Conservation (phyloP, 1,140 invertebrate species). For the Thalassaphorura encarpata region DNA sequence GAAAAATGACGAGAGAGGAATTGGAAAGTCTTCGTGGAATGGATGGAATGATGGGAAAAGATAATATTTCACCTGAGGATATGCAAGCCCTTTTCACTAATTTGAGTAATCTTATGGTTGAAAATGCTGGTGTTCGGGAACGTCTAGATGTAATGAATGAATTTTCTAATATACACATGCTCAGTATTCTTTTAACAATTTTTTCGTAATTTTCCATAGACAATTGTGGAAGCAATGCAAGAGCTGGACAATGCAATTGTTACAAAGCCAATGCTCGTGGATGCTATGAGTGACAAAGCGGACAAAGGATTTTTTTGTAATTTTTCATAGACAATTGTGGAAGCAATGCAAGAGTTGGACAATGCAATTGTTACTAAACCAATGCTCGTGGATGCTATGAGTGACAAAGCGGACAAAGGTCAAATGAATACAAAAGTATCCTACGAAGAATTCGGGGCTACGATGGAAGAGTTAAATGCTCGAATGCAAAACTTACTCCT, state of each 20-base stretch:
- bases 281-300: conserved; percentile 58
- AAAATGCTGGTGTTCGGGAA: conserved; percentile 6
- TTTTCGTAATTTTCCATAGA: too few species aligned
- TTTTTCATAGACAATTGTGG: conserved; percentile 11
- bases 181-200: neutral
- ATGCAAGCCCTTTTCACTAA: conserved; percentile 21
- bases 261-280: conserved; percentile 54
- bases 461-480: conserved; percentile 51
- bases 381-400: conserved; percentile 54
- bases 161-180: neutral
- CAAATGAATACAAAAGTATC: conserved; percentile 57
- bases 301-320: conserved; percentile 36
- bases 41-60: too few species aligned
- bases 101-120: conserved; percentile 17
- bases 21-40: too few species aligned
- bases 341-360: conserved; percentile 13
- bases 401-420: conserved; percentile 56
- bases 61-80: conserved; percentile 8
- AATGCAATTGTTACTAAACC: conserved; percentile 50
- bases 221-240: conserved; percentile 10
- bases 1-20: neutral
- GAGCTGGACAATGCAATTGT: conserved; percentile 41
- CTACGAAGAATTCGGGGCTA: conserved; percentile 54
- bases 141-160: conserved; percentile 13
- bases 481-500: conserved; percentile 50